Percentiles rank a stretch among this genome's conserved stretches.
Evolutionary conservation across 2,113 vertebrate genomes (phyloP).

Genomic region (Okapia johnstoni): DNA sequence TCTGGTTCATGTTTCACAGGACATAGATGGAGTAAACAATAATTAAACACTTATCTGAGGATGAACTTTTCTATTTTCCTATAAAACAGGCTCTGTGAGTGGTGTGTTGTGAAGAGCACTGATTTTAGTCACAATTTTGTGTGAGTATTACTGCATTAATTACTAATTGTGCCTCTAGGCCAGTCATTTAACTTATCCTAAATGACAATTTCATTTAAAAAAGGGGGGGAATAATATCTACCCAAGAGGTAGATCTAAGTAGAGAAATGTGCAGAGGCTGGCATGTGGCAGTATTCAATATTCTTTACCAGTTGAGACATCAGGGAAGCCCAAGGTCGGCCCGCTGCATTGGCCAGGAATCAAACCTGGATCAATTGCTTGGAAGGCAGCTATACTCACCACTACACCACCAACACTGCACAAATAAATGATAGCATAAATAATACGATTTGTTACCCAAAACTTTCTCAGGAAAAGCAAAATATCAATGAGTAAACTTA

Average conservation of each 20-base stretch:
- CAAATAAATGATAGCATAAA: background rate
- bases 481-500: background rate
- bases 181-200: background rate
- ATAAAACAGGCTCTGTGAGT: background rate
- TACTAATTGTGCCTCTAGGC: background rate
- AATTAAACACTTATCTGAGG: background rate
- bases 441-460: background rate
- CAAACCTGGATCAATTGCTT: background rate
- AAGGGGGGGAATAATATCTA: background rate
- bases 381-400: background rate
- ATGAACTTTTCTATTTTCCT: background rate
- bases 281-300: background rate
- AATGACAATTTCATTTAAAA: background rate
- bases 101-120: background rate
- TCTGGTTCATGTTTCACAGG: background rate
- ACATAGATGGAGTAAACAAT: background rate
- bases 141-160: background rate
- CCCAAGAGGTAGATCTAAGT: background rate
- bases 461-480: background rate
- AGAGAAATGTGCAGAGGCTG: background rate
- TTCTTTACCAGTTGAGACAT: background rate
- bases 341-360: background rate
- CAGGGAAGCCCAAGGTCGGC: fast-evolving
- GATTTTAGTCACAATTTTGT: background rate
- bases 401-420: background rate